Percentiles rank a stretch among this genome's conserved stretches.
These are phyloP conservation scores for Petrocephalus microphthalmus DNA, from an alignment of 2,113 vertebrate species.

Conservation along the genomic window DNA sequence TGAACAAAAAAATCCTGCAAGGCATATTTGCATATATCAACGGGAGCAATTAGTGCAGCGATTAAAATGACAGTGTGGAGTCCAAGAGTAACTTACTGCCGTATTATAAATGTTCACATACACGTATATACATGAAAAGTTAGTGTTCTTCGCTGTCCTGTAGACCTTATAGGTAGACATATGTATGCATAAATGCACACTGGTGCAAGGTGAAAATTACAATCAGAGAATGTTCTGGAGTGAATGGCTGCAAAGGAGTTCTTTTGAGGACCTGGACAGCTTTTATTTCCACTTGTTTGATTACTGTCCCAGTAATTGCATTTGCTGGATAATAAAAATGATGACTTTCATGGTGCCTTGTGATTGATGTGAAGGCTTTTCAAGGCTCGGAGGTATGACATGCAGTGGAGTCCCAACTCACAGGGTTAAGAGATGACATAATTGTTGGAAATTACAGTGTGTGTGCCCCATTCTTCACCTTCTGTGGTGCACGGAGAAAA, in stretches of 20 bases:
- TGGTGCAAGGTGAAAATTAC: background rate
- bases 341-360: conserved; percentile 6
- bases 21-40: background rate
- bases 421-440: background rate
- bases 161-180: background rate
- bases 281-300: conserved; percentile 1
- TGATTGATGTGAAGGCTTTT: conserved; percentile 8
- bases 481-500: background rate
- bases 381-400: background rate
- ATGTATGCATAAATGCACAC: background rate
- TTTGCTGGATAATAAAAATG: conserved; percentile 6
- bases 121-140: background rate
- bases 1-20: background rate
- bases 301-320: background rate
- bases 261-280: background rate
- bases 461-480: background rate
- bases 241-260: background rate
- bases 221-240: background rate
- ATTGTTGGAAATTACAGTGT: conserved; percentile 10
- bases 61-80: background rate
- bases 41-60: background rate
- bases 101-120: background rate
- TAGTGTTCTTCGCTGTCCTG: background rate
- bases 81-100: background rate
- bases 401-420: background rate